Conservation (phyloP, 2,888 invertebrate species). For the Ennomos erosarius region DNA sequence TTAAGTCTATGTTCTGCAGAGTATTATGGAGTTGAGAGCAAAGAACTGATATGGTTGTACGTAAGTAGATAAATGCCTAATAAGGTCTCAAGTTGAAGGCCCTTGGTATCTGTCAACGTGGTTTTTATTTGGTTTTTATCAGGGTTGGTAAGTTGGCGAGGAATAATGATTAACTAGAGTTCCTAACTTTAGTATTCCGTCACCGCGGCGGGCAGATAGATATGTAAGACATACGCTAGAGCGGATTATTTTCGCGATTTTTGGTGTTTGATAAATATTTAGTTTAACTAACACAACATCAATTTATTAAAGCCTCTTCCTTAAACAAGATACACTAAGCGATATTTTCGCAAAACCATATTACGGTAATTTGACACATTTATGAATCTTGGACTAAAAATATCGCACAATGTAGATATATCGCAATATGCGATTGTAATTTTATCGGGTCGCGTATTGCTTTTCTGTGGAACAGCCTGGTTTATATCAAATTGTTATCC, state of each 20-base stretch:
- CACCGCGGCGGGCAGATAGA: conserved; percentile 49
- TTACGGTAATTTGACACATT: too few species aligned
- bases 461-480: not conserved
- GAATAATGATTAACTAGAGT: conserved; percentile 43
- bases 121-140: conserved; percentile 10
- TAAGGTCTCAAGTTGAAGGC: too few species aligned
- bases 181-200: conserved; percentile 57
- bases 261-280: conserved; percentile 5
- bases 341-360: too few species aligned
- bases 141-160: conserved; percentile 28
- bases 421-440: too few species aligned
- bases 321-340: not conserved
- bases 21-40: too few species aligned
- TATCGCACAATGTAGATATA: too few species aligned
- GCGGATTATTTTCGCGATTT: conserved; percentile 1
- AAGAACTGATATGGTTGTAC: too few species aligned
- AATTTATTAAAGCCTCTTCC: conserved; percentile 1
- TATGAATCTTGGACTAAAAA: too few species aligned
- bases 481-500: too few species aligned
- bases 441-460: not conserved
- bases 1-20: too few species aligned
- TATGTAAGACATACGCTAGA: conserved; percentile 43
- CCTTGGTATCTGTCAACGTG: too few species aligned
- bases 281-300: conserved; percentile 5
- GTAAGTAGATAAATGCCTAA: too few species aligned